Conservation (phyloP, 2,888 invertebrate species). For the Agrypnus murinus region DNA sequence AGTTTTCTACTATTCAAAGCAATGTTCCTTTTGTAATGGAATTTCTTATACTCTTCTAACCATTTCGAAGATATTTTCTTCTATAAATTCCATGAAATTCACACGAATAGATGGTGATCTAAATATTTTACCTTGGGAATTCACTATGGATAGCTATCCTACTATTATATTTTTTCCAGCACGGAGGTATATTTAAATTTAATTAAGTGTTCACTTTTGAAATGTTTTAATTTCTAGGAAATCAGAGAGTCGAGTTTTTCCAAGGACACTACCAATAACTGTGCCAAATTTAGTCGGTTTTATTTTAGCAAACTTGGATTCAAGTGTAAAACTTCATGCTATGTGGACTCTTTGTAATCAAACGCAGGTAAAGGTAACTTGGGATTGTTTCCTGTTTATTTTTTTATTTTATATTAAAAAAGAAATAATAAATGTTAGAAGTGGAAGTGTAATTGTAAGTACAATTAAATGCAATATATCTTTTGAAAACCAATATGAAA, state of each 20-base stretch:
- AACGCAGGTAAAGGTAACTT: conserved; percentile 67
- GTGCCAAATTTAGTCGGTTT: conserved; percentile 81
- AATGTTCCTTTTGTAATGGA: conserved; percentile 84
- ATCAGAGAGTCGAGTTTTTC: conserved; percentile 82
- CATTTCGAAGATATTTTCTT: conserved; percentile 77
- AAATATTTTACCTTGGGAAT: conserved; percentile 93
- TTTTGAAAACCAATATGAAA: no score
- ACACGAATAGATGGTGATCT: conserved; percentile 86
- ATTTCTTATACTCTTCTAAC: conserved; percentile 81
- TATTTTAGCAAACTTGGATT: conserved; percentile 80
- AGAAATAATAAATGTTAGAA: no score
- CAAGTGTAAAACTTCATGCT: conserved; percentile 72
- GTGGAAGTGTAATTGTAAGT: no score
- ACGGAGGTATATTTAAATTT: conserved; percentile 72
- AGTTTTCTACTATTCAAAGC: conserved; percentile 84
- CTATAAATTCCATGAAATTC: conserved; percentile 74
- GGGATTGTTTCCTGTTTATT: no score
- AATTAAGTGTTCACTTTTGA: conserved; percentile 17
- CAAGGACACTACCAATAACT: conserved; percentile 77
- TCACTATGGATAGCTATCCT: conserved; percentile 85
- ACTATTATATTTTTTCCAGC: conserved; percentile 87
- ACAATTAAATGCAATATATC: no score
- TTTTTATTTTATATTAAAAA: no score
- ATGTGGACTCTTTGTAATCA: conserved; percentile 74
- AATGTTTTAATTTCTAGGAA: conserved; percentile 73